Evolutionary conservation across 2,888 invertebrate genomes (phyloP), one percentile per base, ranked within the genome.

Genomic region (Oscheius sp.): DNA sequence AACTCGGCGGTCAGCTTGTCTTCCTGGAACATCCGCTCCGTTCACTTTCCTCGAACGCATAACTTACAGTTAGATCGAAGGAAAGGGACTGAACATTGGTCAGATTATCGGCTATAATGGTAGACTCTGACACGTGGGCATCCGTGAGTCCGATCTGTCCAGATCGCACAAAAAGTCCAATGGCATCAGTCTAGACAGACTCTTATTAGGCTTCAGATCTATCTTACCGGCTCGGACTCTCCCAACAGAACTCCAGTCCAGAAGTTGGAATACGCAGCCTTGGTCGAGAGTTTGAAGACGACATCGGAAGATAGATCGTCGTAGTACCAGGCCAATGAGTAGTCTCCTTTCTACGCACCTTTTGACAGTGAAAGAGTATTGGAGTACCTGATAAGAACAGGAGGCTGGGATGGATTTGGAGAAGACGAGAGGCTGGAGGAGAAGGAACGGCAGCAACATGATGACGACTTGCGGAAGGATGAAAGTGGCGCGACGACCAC

Each of bases 1-100:
- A 78, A 83, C 58, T 83, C 80, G 2, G 83, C 81, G 0, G 79
- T 80, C 50, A 83, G 73, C 33, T 70, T 68, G 47, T 73, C 77
- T 62, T 80, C 73, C 60, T 79, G 75, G 29, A 78, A 60, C 53
- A 35, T 62, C 42, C 42, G 42, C 10, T 58, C n/a, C 13, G 33
- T n/a, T 51, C 21, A 11, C 21, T 33, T 9, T 70, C 21, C 29
- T 47, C 10, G 13, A 32, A 9, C 13, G 50, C 21, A 21, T 33
- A 57, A 48, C 59, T 11, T 35, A 55, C 73, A 5, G 62, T 57
- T 4, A 73, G 47, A 37, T 73, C 81, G 66, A 83, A 83, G 7
- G 77, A 74, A 10, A 83, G 74, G 5, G 83, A 79, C 53, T 83
- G 83, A 33, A 83, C 83, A 73, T 83, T 80, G n/a, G 83, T 83